Evolutionary conservation across 2,113 vertebrate species (phyloP).

Genomic region (Proterorhinus semilunaris): DNA sequence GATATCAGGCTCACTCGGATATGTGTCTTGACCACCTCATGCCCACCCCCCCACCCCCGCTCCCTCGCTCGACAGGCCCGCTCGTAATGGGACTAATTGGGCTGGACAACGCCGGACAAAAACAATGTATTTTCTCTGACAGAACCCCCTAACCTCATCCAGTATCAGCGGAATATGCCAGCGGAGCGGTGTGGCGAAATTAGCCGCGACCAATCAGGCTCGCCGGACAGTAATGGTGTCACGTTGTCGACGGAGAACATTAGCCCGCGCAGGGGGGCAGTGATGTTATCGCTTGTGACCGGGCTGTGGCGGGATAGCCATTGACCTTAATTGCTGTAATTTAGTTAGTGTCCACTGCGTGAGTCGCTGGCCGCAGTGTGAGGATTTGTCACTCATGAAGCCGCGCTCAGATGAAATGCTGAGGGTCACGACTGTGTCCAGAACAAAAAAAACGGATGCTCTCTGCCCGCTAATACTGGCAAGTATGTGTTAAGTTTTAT

Average conservation of each 20-base stretch:
- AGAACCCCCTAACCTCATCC: conserved; percentile 34
- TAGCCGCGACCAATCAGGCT: conserved; percentile 52
- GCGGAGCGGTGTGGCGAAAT: conserved; percentile 58
- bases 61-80: conserved; percentile 40
- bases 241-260: conserved; percentile 24
- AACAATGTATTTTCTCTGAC: conserved; percentile 44
- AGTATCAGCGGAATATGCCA: conserved; percentile 55
- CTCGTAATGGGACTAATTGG: conserved; percentile 67
- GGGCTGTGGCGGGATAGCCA: conserved; percentile 38
- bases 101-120: conserved; percentile 42
- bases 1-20: conserved; percentile 4
- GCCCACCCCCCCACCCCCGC: conserved; percentile 27
- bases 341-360: conserved; percentile 49
- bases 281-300: conserved; percentile 72
- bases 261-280: conserved; percentile 4
- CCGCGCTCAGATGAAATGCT: conserved; percentile 8
- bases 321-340: conserved; percentile 77
- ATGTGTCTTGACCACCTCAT: conserved; percentile 29
- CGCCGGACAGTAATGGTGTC: conserved; percentile 56
- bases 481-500: too few species aligned
- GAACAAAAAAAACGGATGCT: conserved; percentile 10
- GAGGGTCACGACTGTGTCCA: conserved; percentile 1
- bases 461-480: too few species aligned
- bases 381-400: conserved; percentile 37
- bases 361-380: conserved; percentile 27